Base-by-base conservation (phyloP, 2,113 vertebrate genomes). In the Etheostoma spectabile region DNA sequence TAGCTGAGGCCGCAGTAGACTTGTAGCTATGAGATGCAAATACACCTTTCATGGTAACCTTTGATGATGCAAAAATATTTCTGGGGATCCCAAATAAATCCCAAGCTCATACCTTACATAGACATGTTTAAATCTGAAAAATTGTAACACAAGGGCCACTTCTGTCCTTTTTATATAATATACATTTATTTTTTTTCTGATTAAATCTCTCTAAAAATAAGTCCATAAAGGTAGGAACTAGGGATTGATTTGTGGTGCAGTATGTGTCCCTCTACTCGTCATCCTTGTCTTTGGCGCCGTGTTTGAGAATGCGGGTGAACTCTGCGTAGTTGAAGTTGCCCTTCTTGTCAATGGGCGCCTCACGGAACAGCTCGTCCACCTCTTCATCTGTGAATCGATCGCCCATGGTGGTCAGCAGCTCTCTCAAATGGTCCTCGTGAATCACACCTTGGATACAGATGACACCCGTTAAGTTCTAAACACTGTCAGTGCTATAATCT, bases 261-360 rank as follows among this genome's bases (percentile, higher is more conserved):
- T 49, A 16, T 3, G 33, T 48, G 18, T 16, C 45, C 51, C 18
- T 82, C 88, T 95, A 96, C 79, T 95, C 94, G 48, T 95, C 95
- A n/a, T 96, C 95, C 83, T 95, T 95, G 79, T 95, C 95, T 80
- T 96, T 99, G 93, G 98, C 98, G 0, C 98, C 98, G 0, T 99
- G 98, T 87, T 99, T 99, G 86, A 99, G 96, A 90, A 99, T 99
- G 91, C 98, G 98, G 49, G 98, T 99, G 95, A 99, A 99, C 92
- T 99, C 98, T 48, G 97, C 97, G 0, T 99, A 99, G 94, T 99
- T 99, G 94, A 99, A 99, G 92, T 99, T 99, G 92, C 98, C 98
- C 91, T 99, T 99, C 92, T 98, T 98, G 93, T 99, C 98, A 0
- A 99, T 99, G 83, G 98, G 98, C 0, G 98, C 98, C 90, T 99